Base-by-base conservation (phyloP, 2,113 vertebrate genomes). In the mouse (Mus musculus) region DNA sequence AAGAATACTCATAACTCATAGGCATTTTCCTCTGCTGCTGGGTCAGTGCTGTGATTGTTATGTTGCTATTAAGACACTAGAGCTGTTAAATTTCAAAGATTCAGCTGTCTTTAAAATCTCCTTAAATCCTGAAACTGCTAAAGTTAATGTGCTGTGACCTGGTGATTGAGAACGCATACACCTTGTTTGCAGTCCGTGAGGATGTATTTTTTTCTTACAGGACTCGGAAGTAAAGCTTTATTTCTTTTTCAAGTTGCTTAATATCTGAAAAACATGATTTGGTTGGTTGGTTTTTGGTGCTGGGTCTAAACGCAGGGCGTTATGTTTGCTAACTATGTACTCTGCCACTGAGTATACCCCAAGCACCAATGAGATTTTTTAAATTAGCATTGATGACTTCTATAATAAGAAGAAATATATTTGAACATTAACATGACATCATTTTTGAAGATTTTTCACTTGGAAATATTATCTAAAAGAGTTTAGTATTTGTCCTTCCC, bases 381-480 rank as follows among this genome's bases (percentile, higher is more conserved):
- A 12, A 85, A 52, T 95, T 85, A 96, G 24, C 76, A 42, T 76
- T 71, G 19, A 89, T 92, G 9, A 92, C 28, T 89, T 97, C 49
- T 65, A 0, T 96, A 36, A 69, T 95, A 90, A 85, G 73, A 80
- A 42, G 26, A 95, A 90, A 91, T 91, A 75, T 11, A 88, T 96
- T 95, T 95, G 28, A 28, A 88, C 39, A 73, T 26, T 93, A 30
- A 89, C 20, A 59, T 93, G 39, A 88, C 33, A 65, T 49, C 94
- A 71, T 88, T 91, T 89, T 71, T 76, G 28, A 94, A 94, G 36
- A 81, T 95, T 89, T 97, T 87, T 96, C 54, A 88, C 67, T 80
- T 95, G 36, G 67, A 92, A 93, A 95, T 89, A 81, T 14, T 96
- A 42, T 93, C 7, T 78, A 11, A 95, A 67, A 92, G 77, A 19